Conservation (phyloP, 2,113 vertebrate species). For the Castor canadensis region DNA sequence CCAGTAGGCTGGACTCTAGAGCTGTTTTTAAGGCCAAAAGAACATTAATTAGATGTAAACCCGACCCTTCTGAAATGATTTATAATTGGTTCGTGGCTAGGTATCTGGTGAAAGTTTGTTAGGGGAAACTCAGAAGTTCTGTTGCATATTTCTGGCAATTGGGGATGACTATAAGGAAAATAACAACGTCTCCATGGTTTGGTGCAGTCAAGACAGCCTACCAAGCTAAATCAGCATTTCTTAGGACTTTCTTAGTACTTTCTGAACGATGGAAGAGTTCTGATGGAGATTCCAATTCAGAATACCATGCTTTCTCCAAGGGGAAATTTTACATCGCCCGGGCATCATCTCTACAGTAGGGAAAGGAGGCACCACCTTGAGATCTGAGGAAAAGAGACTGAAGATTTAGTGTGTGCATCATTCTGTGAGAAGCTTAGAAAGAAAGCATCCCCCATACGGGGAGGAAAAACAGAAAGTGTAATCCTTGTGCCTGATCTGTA, state of each 20-base stretch:
- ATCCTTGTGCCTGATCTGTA: neutral
- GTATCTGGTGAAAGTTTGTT: neutral
- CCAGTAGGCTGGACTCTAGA: neutral
- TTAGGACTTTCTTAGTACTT: neutral
- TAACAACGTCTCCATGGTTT: neutral
- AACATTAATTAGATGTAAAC: conserved; percentile 19
- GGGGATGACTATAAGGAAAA: conserved; percentile 1
- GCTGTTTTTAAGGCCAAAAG: conserved; percentile 29
- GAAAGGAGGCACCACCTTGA: neutral
- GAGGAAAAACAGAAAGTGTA: neutral
- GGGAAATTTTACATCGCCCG: neutral
- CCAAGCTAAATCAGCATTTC: neutral
- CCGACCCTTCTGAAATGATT: neutral
- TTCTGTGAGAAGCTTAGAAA: neutral
- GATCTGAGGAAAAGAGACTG: neutral
- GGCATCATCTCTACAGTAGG: neutral
- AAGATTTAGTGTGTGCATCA: neutral
- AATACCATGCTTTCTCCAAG: neutral
- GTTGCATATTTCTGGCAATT: neutral
- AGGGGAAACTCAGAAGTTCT: neutral
- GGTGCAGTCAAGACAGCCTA: neutral
- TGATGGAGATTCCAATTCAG: neutral
- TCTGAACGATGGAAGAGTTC: neutral
- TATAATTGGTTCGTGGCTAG: neutral
- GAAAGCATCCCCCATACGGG: neutral